A percentile compares a stretch with the other conserved stretches of the same genome.
Evolutionary conservation across 2,797 vertebrate genomes (phyloP).

Genomic region (Lagodon rhomboides): DNA sequence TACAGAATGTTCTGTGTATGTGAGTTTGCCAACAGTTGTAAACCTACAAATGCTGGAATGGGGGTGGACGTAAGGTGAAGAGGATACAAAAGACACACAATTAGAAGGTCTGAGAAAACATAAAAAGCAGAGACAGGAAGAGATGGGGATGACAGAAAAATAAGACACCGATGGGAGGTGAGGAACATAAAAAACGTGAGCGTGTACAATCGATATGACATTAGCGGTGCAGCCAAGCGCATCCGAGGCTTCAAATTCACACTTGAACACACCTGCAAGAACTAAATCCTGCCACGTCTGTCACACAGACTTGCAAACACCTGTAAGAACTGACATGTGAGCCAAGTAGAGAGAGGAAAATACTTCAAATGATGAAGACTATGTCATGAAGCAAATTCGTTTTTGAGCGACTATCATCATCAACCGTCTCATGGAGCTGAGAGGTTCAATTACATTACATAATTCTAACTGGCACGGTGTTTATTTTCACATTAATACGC

Average conservation of each 20-base stretch:
- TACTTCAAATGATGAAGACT: no score
- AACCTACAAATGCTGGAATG: constrained; percentile 1
- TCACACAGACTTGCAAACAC: background rate
- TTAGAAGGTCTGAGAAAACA: background rate
- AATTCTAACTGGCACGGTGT: background rate
- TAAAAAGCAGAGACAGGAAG: background rate
- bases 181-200: constrained; percentile 53
- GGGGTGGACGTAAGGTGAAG: background rate
- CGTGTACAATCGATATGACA: constrained; percentile 68
- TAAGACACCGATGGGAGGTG: constrained; percentile 19
- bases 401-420: background rate
- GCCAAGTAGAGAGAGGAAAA: no score
- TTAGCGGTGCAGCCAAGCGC: constrained; percentile 39
- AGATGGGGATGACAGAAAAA: constrained; percentile 20
- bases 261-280: constrained; percentile 20
- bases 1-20: background rate
- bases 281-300: background rate
- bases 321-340: background rate
- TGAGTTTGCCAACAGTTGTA: background rate
- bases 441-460: background rate
- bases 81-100: constrained; percentile 9
- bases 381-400: background rate
- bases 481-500: constrained; percentile 2
- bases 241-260: constrained; percentile 1
- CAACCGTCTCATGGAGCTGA: background rate